These are phyloP conservation scores for Hydrotaea cyrtoneurina DNA, from an alignment of 2,888 invertebrate genomes.

Conservation along the genomic window DNA sequence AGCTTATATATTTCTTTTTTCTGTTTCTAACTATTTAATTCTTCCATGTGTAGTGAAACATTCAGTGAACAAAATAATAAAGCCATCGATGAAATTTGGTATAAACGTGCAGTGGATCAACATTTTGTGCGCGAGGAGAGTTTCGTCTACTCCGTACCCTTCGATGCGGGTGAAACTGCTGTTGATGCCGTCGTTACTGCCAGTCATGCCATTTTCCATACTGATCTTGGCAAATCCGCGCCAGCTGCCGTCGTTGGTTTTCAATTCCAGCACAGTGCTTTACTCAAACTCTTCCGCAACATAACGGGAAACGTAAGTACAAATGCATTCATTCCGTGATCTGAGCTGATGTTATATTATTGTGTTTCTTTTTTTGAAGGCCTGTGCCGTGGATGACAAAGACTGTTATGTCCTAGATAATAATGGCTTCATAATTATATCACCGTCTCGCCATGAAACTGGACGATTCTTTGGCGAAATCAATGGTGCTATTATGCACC, in stretches of 20 bases:
- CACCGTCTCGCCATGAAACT: slow-evolving; percentile 86
- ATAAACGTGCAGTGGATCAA: slow-evolving; percentile 92
- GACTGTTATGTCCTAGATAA: slow-evolving; percentile 94
- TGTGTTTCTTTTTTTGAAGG: slow-evolving; percentile 71
- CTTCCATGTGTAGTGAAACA: slow-evolving; percentile 82
- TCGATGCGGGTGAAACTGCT: slow-evolving; percentile 82
- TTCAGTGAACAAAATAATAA: slow-evolving; percentile 89
- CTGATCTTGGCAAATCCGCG: slow-evolving; percentile 83
- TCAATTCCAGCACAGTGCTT: slow-evolving; percentile 90
- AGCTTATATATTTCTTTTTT: too few species aligned
- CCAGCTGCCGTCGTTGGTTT: slow-evolving; percentile 88
- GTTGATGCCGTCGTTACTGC: slow-evolving; percentile 89
- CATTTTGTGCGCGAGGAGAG: slow-evolving; percentile 89
- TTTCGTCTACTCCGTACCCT: slow-evolving; percentile 91
- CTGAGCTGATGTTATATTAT: slow-evolving; percentile 47
- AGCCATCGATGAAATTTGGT: slow-evolving; percentile 94
- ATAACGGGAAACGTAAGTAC: slow-evolving; percentile 87
- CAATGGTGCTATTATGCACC: slow-evolving; percentile 88
- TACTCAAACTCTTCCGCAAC: slow-evolving; percentile 89
- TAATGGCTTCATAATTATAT: slow-evolving; percentile 92
- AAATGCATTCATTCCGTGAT: background rate
- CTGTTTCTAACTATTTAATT: background rate
- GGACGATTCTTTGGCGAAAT: slow-evolving; percentile 94
- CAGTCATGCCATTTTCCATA: slow-evolving; percentile 90
- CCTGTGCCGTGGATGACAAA: slow-evolving; percentile 84